Evolutionary conservation across 2,113 vertebrate genomes (phyloP), one percentile per base, ranked within the genome.

Genomic region (Marmota monax): DNA sequence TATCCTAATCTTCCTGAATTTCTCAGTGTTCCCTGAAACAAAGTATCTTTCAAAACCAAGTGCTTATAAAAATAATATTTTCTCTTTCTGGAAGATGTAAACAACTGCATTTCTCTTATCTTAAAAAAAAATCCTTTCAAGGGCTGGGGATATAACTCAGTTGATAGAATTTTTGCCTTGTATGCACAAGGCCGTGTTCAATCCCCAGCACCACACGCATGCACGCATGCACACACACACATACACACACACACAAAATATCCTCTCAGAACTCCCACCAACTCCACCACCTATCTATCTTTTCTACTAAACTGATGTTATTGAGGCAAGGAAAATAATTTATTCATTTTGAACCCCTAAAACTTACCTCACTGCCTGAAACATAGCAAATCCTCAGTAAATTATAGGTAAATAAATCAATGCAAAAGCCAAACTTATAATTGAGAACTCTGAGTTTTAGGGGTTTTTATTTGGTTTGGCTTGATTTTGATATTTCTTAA

Each of bases 331-430:
- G 92, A 95, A 53, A 53, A 90, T 42, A 67, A 96, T 29, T 61
- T 82, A 69, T 65, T 91, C 32, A 65, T 74, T 90, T 69, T 45
- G 53, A 96, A 88, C 17, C 13, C 45, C 56, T 32, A 95, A 69
- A 74, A 45, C 76, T 87, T 94, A 78, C 27, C 58, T 79, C 65
- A 84, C 10, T 94, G 65, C 22, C 13, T 65, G 56, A 88, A 63
- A 73, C 29, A 90, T 20, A 92, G 73, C 63, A 77, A 88, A n/a
- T 73, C 37, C 20, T 86, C 76, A 48, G 51, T 45, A 87, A 95
- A 88, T 91, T 80, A 73, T 91, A 90, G 9, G 53, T 88, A 63
- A 76, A 76, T 80, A 86, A 92, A 72, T 83, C 58, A 72, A 17
- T 90, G n/a, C 34, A 80, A 96, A 87, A 72, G 25, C 14, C 79